phyloP scores from a whole-genome alignment of 2,113 vertebrate genomes.

The Junco hyemalis region DNA sequence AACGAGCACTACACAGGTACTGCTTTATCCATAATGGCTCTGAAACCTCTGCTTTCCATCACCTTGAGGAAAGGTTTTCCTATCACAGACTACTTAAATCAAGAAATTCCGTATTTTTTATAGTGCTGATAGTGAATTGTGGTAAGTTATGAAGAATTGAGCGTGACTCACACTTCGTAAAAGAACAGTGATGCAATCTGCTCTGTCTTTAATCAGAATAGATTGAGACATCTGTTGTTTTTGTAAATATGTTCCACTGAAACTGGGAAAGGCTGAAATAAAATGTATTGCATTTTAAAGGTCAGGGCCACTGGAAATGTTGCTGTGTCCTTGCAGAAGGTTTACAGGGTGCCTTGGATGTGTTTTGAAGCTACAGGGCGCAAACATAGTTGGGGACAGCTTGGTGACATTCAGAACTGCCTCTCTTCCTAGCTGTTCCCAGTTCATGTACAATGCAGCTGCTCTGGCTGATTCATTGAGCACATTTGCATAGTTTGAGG shows the following conservation, averaged over 20 bases:
- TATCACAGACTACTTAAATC: neutral
- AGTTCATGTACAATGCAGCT: neutral
- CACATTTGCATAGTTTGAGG: neutral
- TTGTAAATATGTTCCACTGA: neutral
- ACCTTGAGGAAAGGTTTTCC: neutral
- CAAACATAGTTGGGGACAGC: neutral
- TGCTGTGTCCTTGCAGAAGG: neutral
- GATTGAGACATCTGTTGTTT: neutral
- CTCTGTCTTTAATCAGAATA: neutral
- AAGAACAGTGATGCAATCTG: neutral
- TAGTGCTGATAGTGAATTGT: neutral
- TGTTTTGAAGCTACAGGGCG: neutral
- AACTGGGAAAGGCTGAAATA: neutral
- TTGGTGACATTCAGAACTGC: neutral
- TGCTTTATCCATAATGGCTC: neutral
- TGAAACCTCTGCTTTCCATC: neutral
- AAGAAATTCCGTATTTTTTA: neutral
- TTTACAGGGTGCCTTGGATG: neutral
- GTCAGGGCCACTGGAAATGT: neutral
- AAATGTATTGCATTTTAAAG: neutral
- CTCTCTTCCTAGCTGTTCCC: neutral
- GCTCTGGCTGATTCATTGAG: neutral
- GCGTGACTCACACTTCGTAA: neutral
- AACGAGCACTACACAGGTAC: conserved; percentile 98
- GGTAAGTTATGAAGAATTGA: neutral